Evolutionary conservation across 2,888 invertebrate species (phyloP).

Genomic region (Trichopria drosophilae): DNA sequence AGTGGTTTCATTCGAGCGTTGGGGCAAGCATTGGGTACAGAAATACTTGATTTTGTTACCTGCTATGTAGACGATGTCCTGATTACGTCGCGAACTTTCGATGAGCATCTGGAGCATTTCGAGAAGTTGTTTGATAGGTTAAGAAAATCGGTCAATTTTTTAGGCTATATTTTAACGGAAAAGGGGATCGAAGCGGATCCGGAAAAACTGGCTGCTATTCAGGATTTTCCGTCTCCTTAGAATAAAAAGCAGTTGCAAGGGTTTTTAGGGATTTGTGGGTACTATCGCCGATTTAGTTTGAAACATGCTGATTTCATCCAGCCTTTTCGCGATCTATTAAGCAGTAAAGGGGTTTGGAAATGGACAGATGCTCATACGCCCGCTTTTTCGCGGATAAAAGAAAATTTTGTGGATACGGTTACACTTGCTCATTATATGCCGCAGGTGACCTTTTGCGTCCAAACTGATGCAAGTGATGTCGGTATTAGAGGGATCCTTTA

Average conservation of each 20-base stretch:
- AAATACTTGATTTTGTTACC: constrained; percentile 34
- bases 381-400: not conserved
- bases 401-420: constrained; percentile 6
- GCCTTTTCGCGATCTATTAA: not conserved
- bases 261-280: constrained; percentile 1
- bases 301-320: not conserved
- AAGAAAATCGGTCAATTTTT: not conserved
- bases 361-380: not conserved
- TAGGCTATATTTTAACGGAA: not conserved
- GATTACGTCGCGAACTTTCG: constrained; percentile 26
- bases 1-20: constrained; percentile 37
- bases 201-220: constrained; percentile 2
- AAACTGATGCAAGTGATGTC: constrained; percentile 22
- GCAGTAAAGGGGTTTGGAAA: not conserved
- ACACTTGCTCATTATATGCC: constrained; percentile 11
- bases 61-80: constrained; percentile 38
- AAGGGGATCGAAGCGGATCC: too few species aligned
- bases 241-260: not conserved
- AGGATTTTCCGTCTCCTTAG: not conserved
- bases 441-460: constrained; percentile 12
- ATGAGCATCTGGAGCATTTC: constrained; percentile 29
- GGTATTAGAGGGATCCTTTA: constrained; percentile 33
- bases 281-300: constrained; percentile 1
- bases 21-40: constrained; percentile 36
- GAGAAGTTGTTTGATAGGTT: constrained; percentile 16